Conservation (phyloP, 2,888 invertebrate species). For the Venusia cambrica region DNA sequence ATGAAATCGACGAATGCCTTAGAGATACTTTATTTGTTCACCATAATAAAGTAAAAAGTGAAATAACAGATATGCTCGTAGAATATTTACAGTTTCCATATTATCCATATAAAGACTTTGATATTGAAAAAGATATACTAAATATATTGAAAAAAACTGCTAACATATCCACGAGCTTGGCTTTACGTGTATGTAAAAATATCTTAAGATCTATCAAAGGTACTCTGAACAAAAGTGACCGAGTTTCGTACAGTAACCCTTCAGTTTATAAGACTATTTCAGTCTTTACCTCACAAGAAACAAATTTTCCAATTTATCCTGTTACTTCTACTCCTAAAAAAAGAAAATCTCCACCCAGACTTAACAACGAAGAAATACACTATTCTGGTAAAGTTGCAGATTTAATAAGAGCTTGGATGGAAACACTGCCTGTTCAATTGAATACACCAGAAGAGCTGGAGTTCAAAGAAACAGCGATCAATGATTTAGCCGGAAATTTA, state of each 20-base stretch:
- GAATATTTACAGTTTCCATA: slow-evolving; percentile 11
- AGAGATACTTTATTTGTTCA: slow-evolving; percentile 6
- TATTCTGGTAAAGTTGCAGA: slow-evolving; percentile 36
- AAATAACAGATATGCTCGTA: slow-evolving; percentile 11
- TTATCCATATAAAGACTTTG: slow-evolving; percentile 9
- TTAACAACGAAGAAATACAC: slow-evolving; percentile 39
- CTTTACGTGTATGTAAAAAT: slow-evolving; percentile 22
- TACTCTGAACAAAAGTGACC: slow-evolving; percentile 3
- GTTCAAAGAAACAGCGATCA: slow-evolving; percentile 42
- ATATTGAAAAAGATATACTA: slow-evolving; percentile 21
- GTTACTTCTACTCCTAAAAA: slow-evolving; percentile 43
- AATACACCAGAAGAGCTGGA: slow-evolving; percentile 33
- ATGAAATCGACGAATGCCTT: slow-evolving; percentile 19
- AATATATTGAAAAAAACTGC: slow-evolving; percentile 19
- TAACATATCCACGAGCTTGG: slow-evolving; percentile 25
- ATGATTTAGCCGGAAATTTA: slow-evolving; percentile 48
- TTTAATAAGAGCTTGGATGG: slow-evolving; percentile 43
- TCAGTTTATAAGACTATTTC: slow-evolving; percentile 27
- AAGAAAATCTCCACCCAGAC: slow-evolving; percentile 32
- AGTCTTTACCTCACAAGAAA: slow-evolving; percentile 36
- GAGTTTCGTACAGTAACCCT: slow-evolving; percentile 5
- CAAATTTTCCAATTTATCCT: slow-evolving; percentile 18
- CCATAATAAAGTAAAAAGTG: slow-evolving; percentile 11
- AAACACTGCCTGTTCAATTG: slow-evolving; percentile 39
- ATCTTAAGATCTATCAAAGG: slow-evolving; percentile 14